Evolutionary conservation across 2,797 vertebrate genomes (phyloP), one percentile per base, ranked within the genome.

Genomic region (Semaprochilodus insignis): DNA sequence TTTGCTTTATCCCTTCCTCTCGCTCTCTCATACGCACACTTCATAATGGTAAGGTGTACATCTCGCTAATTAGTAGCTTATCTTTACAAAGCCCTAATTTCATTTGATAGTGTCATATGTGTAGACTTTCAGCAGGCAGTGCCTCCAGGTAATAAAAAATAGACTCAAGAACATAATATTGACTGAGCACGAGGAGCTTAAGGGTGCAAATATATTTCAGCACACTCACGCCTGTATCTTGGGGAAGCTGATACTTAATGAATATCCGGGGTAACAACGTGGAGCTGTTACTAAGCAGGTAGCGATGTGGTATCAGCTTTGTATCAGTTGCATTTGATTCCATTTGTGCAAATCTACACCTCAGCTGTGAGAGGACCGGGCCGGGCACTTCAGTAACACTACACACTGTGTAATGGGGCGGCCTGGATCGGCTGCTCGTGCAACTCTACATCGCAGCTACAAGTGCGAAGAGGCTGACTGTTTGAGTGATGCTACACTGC

Each of bases 1-100:
- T 84, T 86, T 89, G 71, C 81, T 82, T 76, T 88, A 65, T 86
- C 79, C 54, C 81, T 77, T 74, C 80, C 78, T 86, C 79, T 78
- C 73, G 82, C 67, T 82, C 75, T 27, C 83, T 82, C 69, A n/a
- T n/a, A 44, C 83, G 81, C 65, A n/a, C 76, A 70, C 55, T 52
- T 25, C 62, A 8, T 63, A 36, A 54, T 21, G 63, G 2, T 16
- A 67, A 23, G 17, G 59, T 65, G 17, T 44, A 78, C 15, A 13
- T n/a, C 60, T 66, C 10, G 21, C 60, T 83, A 83, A 83, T 83
- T 51, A 78, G 51, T 48, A 66, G 52, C 72, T 67, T 60, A 67
- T 83, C 70, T 74, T 48, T 74, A 78, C 71, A 17, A n/a, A 34
- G 27, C 36, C 55, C 70, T 57, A 70, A 80, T 80, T 82, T 74